Conservation (phyloP, 2,113 vertebrate species). For the Candoia aspera region DNA sequence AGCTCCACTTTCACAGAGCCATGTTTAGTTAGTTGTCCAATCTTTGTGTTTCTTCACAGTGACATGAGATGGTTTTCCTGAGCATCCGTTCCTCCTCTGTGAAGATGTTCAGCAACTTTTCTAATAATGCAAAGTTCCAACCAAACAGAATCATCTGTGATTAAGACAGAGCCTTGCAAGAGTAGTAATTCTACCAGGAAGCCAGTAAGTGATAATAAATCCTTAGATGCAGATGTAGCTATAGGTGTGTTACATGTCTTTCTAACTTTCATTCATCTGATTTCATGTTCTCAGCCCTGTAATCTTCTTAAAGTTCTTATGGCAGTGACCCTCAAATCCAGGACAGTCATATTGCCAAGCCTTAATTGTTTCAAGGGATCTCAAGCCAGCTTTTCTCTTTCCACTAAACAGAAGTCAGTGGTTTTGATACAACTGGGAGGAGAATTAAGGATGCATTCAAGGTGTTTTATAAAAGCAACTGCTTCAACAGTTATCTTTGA, state of each 20-base stretch:
- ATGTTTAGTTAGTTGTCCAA: too few species aligned
- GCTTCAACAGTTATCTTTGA: neutral
- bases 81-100: too few species aligned
- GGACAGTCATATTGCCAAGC: neutral
- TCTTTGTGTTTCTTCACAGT: too few species aligned
- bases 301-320: neutral
- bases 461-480: neutral
- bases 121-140: too few species aligned
- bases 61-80: too few species aligned
- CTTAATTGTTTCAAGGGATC: neutral
- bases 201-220: neutral
- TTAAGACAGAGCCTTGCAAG: too few species aligned
- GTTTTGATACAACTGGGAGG: neutral
- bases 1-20: too few species aligned
- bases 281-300: neutral
- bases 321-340: neutral
- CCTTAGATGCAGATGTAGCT: neutral
- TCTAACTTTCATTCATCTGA: neutral
- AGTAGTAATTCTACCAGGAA: neutral
- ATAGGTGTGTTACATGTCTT: neutral
- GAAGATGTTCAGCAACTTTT: too few species aligned
- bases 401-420: neutral
- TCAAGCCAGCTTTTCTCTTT: neutral
- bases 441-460: neutral
- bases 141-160: too few species aligned